A percentile compares a stretch with the other conserved stretches of the same genome.
phyloP scores from a whole-genome alignment of 2,888 invertebrate genomes.

The Dendrolimus houi region DNA sequence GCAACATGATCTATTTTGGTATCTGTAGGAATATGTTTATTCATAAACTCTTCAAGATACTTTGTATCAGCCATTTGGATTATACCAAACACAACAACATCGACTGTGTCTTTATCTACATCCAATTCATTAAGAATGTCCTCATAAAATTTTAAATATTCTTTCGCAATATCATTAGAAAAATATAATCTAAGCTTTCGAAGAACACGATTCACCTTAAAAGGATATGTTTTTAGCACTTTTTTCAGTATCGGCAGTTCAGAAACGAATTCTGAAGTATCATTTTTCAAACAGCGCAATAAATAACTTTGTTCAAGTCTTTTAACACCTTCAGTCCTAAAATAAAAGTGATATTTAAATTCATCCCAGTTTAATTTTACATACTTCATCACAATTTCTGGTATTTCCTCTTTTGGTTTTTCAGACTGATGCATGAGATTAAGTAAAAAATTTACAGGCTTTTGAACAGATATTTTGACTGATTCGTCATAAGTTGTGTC shows the following conservation, averaged over 20 bases:
- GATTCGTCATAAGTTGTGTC: slow-evolving; percentile 15
- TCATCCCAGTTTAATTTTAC: slow-evolving; percentile 22
- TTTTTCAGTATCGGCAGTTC: slow-evolving; percentile 12
- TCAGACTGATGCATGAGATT: slow-evolving; percentile 21
- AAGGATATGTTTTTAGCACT: slow-evolving; percentile 3
- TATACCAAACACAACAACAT: slow-evolving; percentile 27
- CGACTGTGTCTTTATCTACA: slow-evolving; percentile 5
- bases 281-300: slow-evolving; percentile 20
- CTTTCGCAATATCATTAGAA: slow-evolving; percentile 25
- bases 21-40: slow-evolving; percentile 28
- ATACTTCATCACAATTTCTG: slow-evolving; percentile 27
- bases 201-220: slow-evolving; percentile 23
- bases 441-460: slow-evolving; percentile 14
- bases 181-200: slow-evolving; percentile 43
- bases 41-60: slow-evolving; percentile 25
- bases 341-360: slow-evolving; percentile 13
- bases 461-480: slow-evolving; percentile 13
- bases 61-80: slow-evolving; percentile 28
- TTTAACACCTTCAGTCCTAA: slow-evolving; percentile 8
- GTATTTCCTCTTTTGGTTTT: slow-evolving; percentile 28
- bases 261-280: slow-evolving; percentile 15
- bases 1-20: slow-evolving; percentile 30
- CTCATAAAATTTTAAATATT: slow-evolving; percentile 9
- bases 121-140: slow-evolving; percentile 6
- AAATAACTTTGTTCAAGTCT: slow-evolving; percentile 13